Conservation (phyloP, 2,113 vertebrate genomes). For the Channa maculata region DNA sequence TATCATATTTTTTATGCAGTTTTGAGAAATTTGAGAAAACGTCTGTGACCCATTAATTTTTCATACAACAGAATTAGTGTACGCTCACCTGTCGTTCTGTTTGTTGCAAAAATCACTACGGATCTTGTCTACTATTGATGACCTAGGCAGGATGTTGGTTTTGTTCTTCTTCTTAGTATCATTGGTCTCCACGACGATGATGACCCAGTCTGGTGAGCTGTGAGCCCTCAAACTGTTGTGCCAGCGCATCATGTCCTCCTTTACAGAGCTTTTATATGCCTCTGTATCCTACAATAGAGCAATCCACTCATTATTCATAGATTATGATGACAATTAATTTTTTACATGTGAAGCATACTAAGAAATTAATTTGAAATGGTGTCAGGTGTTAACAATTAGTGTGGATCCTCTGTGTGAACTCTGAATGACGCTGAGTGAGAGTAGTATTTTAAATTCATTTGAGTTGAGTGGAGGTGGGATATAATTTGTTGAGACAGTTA, state of each 20-base stretch:
- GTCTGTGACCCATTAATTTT: neutral
- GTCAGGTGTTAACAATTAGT: no score
- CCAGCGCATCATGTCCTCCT: slow-evolving; percentile 97
- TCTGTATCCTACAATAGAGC: slow-evolving; percentile 90
- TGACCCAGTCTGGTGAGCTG: slow-evolving; percentile 92
- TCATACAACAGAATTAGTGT: no score
- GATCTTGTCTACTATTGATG: slow-evolving; percentile 98
- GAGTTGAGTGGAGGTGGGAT: neutral
- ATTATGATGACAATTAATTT: neutral
- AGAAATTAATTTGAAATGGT: no score
- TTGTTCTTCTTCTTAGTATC: slow-evolving; percentile 99
- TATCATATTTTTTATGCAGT: no score
- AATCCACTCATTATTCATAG: neutral
- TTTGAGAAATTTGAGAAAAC: no score
- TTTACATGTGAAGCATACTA: no score
- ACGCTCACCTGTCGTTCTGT: slow-evolving; percentile 93
- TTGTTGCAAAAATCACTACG: slow-evolving; percentile 99
- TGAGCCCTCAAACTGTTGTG: slow-evolving; percentile 91
- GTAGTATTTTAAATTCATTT: slow-evolving; percentile 5
- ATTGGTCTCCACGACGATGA: slow-evolving; percentile 93
- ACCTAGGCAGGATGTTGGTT: slow-evolving; percentile 96
- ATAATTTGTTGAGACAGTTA: slow-evolving; percentile 9
- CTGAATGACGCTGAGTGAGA: neutral
- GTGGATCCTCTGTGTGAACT: neutral
- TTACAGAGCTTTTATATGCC: slow-evolving; percentile 92